phyloP scores from a whole-genome alignment of 1,140 invertebrate genomes.

The Drosophila erecta region DNA sequence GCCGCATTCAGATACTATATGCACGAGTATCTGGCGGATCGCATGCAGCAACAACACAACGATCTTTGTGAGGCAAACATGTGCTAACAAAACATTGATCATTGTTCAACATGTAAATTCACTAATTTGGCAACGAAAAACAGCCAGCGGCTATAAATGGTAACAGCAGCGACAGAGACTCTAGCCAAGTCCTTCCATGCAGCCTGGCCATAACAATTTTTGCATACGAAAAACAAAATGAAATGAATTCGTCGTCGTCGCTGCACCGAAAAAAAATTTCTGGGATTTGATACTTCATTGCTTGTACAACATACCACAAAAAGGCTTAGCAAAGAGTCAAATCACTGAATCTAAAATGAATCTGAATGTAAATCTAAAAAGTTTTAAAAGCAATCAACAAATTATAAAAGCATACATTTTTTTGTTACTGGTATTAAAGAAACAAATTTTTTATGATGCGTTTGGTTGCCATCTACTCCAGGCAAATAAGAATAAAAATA shows the following conservation, averaged over 20 bases:
- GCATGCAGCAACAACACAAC: conserved; percentile 26
- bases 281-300: background rate
- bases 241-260: conserved; percentile 71
- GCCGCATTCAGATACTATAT: conserved; percentile 33
- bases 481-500: conserved; percentile 63
- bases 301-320: too few species aligned
- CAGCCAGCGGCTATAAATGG: conserved; percentile 75
- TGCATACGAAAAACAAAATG: conserved; percentile 68
- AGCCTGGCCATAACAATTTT: conserved; percentile 76
- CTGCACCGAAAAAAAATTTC: conserved; percentile 19
- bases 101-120: conserved; percentile 84
- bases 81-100: conserved; percentile 83
- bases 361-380: background rate
- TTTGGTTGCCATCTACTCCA: conserved; percentile 28
- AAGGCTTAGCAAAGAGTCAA: too few species aligned
- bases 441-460: conserved; percentile 15
- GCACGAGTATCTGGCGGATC: conserved; percentile 40
- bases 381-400: background rate
- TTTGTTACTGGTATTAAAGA: too few species aligned
- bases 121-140: conserved; percentile 80
- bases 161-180: conserved; percentile 64
- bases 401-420: background rate
- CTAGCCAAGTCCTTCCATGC: conserved; percentile 36
- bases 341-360: background rate
- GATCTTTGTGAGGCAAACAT: conserved; percentile 67